Base-by-base conservation (phyloP, 2,113 vertebrate genomes). In the Hoplias malabaricus region DNA sequence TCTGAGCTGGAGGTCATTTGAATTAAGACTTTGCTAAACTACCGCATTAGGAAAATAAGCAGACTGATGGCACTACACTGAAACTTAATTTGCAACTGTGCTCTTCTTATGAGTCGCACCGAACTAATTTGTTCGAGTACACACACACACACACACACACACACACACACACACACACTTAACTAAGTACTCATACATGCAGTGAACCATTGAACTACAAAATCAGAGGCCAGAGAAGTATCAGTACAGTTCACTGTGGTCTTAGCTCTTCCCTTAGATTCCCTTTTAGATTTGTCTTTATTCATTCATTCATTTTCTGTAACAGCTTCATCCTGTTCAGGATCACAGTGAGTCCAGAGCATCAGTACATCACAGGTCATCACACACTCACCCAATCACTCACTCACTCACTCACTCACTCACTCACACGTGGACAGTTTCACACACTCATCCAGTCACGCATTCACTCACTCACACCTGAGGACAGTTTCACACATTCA, bases 11-110 rank as follows among this genome's bases (percentile, higher is more conserved):
- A 66, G 25, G 31, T 75, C 40, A 46, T 75, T 75, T 57, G 27
- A 78, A 74, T 74, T 34, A 74, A 73, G 65, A 57, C 34, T 59
- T 59, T 54, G 53, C 36, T 73, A 25, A 59, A 14, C 53, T 67
- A 79, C 40, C 53, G 34, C 63, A 61, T 34, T 68, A 73, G 27
- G 29, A 29, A 48, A 80, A 43, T 54, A 67, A 56, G 57, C 67
- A 29, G 34, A 73, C 5, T 57, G 74, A 76, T 43, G 23, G 71
- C 11, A 21, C 36, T 46, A 31, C 25, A n/a, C 61, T 56, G 73
- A 38, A 67, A 42, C 48, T 61, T 75, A 54, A 75, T 67, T 67
- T 67, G 29, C 46, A 23, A 34, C 48, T 43, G 53, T 33, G 34
- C 19, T 3, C 34, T 38, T 19, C 38, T 73, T 73, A 31, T 54